Conservation (phyloP, 2,797 vertebrate species). For the Taenioides sp. region DNA sequence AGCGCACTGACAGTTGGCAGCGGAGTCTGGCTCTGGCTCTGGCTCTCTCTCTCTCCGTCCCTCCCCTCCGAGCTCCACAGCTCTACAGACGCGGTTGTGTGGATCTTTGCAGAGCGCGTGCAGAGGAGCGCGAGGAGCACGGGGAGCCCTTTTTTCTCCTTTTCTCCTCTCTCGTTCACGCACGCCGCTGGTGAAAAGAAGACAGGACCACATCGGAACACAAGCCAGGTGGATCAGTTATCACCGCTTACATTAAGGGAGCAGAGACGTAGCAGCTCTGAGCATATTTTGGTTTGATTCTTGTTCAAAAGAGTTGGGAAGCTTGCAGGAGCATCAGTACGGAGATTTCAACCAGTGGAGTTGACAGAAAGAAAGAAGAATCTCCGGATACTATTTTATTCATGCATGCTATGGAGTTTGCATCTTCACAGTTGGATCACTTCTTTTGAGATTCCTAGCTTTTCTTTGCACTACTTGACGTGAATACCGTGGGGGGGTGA, state of each 20-base stretch:
- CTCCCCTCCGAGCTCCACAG: conserved; percentile 44
- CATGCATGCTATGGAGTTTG: conserved; percentile 65
- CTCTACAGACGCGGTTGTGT: conserved; percentile 54
- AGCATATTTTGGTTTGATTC: conserved; percentile 56
- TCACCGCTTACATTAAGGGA: conserved; percentile 43
- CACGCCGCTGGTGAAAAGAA: conserved; percentile 66
- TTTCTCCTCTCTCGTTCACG: conserved; percentile 41
- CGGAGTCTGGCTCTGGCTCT: conserved; percentile 44
- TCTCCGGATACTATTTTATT: conserved; percentile 52
- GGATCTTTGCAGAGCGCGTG: conserved; percentile 62
- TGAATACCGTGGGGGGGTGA: conserved; percentile 46
- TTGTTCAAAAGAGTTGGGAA: conserved; percentile 57
- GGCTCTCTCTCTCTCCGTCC: conserved; percentile 47
- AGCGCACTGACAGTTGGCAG: conserved; percentile 61
- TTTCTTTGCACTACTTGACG: conserved; percentile 41
- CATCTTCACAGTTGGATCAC: conserved; percentile 36
- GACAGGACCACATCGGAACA: conserved; percentile 49
- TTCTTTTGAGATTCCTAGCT: conserved; percentile 60
- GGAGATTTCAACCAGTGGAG: conserved; percentile 38
- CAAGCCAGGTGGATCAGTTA: conserved; percentile 47
- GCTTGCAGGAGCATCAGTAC: conserved; percentile 47
- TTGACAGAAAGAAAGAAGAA: conserved; percentile 34
- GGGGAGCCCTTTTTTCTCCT: conserved; percentile 40
- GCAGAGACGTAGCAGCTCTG: conserved; percentile 55
- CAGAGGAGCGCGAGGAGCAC: conserved; percentile 50